A percentile compares a stretch with the other conserved stretches of the same genome.
These are phyloP conservation scores for Synodontis membranacea DNA, from an alignment of 2,113 vertebrate species.

Conservation along the genomic window DNA sequence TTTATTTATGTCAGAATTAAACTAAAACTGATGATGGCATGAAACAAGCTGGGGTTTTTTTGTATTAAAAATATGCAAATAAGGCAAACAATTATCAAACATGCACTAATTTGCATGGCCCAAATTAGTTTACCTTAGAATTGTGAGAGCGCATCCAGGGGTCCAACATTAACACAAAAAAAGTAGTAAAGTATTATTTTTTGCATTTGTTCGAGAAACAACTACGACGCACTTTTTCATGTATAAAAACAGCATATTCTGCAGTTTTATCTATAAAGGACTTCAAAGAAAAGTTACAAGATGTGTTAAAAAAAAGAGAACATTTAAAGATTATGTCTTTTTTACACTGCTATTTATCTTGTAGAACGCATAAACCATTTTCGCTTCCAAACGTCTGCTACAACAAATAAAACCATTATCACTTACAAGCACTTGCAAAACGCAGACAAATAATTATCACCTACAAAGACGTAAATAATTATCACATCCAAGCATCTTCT, in stretches of 20 bases:
- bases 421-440: neutral
- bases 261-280: neutral
- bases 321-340: neutral
- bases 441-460: neutral
- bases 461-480: neutral
- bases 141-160: neutral
- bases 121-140: neutral
- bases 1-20: slow-evolving; percentile 1
- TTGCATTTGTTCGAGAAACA: neutral
- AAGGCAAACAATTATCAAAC: slow-evolving; percentile 2
- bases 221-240: neutral
- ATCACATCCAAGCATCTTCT: neutral
- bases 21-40: neutral
- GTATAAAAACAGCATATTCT: neutral
- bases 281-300: neutral
- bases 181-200: neutral
- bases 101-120: neutral
- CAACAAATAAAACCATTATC: neutral
- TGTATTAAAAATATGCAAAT: slow-evolving; percentile 8
- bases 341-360: neutral
- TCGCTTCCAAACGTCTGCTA: neutral
- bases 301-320: neutral
- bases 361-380: neutral
- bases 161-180: neutral
- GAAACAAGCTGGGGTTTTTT: neutral